A percentile compares a stretch with the other conserved stretches of the same genome.
phyloP scores from a whole-genome alignment of 2,888 invertebrate species.

The Odontocerum albicorne region DNA sequence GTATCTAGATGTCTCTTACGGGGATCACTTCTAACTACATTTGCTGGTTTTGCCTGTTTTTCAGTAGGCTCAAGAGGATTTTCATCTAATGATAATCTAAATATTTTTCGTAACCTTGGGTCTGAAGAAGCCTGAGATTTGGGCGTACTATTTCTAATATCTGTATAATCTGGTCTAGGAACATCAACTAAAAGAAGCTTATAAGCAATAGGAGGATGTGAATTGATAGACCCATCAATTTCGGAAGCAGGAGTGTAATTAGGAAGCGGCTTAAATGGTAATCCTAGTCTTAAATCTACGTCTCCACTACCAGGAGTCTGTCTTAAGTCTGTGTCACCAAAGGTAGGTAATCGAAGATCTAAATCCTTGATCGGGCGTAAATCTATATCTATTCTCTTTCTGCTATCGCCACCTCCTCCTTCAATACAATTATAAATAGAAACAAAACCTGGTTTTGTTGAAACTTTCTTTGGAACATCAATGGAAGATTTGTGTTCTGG shows the following conservation, averaged over 20 bases:
- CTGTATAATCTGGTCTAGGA: slow-evolving; percentile 74
- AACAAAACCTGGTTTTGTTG: slow-evolving; percentile 48
- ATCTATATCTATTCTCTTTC: slow-evolving; percentile 56
- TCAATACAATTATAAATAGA: slow-evolving; percentile 65
- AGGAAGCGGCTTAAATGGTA: slow-evolving; percentile 80
- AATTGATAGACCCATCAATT: slow-evolving; percentile 79
- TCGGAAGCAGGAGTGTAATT: slow-evolving; percentile 83
- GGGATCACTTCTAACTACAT: slow-evolving; percentile 52
- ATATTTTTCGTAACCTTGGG: slow-evolving; percentile 75
- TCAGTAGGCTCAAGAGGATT: slow-evolving; percentile 60
- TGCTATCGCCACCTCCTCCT: slow-evolving; percentile 55
- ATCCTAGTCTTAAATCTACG: slow-evolving; percentile 71
- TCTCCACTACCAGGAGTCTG: slow-evolving; percentile 59
- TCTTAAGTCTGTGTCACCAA: slow-evolving; percentile 68
- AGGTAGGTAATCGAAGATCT: slow-evolving; percentile 57
- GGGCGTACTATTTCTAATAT: slow-evolving; percentile 69
- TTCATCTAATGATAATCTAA: slow-evolving; percentile 66
- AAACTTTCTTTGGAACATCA: slow-evolving; percentile 12
- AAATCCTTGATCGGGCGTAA: slow-evolving; percentile 53
- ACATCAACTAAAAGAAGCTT: slow-evolving; percentile 64
- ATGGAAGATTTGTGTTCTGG: slow-evolving; percentile 43
- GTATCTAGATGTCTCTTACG: slow-evolving; percentile 52
- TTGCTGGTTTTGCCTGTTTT: slow-evolving; percentile 48
- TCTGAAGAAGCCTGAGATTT: slow-evolving; percentile 73
- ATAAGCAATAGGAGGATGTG: slow-evolving; percentile 75